phyloP scores from a whole-genome alignment of 2,113 vertebrate genomes.

The Cottus gobio region DNA sequence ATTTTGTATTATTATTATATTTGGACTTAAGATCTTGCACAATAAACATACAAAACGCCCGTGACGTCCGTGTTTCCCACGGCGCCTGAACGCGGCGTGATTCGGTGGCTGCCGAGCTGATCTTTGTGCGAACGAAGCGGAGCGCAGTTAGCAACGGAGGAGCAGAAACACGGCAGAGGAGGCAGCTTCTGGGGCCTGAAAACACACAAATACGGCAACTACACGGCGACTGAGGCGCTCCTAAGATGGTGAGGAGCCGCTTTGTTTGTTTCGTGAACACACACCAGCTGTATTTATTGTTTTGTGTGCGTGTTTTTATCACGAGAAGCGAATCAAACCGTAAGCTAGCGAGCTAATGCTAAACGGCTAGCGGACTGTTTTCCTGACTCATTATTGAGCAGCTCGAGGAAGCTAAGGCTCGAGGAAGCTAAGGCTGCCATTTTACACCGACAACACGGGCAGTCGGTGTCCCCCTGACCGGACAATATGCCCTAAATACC shows the following conservation, averaged over 20 bases:
- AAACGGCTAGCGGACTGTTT: slow-evolving; percentile 74
- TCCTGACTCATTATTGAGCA: slow-evolving; percentile 82
- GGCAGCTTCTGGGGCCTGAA: neutral
- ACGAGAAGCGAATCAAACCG: too few relatives aligned
- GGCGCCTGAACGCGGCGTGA: slow-evolving; percentile 40
- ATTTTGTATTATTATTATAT: neutral
- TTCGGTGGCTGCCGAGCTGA: slow-evolving; percentile 66
- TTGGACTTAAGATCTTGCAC: too few relatives aligned
- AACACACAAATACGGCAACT: neutral
- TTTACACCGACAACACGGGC: slow-evolving; percentile 67
- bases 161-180: slow-evolving; percentile 28
- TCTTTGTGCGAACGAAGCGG: slow-evolving; percentile 76
- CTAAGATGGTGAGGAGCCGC: too few relatives aligned
- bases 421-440: slow-evolving; percentile 74
- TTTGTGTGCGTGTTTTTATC: too few relatives aligned
- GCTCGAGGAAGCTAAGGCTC: slow-evolving; percentile 51
- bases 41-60: too few relatives aligned
- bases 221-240: neutral
- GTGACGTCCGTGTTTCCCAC: slow-evolving; percentile 32
- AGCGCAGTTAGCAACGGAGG: slow-evolving; percentile 71
- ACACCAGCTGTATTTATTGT: too few relatives aligned
- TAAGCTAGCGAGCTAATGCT: slow-evolving; percentile 68
- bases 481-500: too few relatives aligned
- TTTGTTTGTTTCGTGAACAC: too few relatives aligned
- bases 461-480: neutral